phyloP scores from a whole-genome alignment of 2,113 vertebrate genomes.

The Alethe diademata region DNA sequence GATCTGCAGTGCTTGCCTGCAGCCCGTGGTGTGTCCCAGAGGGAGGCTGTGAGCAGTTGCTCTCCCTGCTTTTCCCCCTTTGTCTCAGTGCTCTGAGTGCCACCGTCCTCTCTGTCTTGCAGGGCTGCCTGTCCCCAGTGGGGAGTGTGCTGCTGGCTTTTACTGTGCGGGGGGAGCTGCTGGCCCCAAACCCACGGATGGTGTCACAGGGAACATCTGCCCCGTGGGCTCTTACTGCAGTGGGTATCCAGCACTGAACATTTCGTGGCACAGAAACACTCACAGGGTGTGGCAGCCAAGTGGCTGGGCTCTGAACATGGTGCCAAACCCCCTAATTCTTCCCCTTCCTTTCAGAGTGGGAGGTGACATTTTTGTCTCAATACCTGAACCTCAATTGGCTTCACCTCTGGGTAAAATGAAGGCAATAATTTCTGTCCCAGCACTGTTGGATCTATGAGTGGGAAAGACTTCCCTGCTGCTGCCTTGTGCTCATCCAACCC shows the following conservation, averaged over 20 bases:
- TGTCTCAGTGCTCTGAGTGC: neutral
- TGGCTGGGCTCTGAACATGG: neutral
- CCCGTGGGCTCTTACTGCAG: conserved; percentile 86
- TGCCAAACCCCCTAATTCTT: neutral
- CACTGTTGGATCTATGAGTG: neutral
- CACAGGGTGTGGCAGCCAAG: accelerated
- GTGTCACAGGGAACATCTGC: conserved; percentile 81
- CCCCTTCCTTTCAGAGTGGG: neutral
- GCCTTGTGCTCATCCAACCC: neutral
- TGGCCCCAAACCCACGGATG: conserved; percentile 79
- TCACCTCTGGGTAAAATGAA: neutral
- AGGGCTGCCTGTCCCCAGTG: conserved; percentile 84
- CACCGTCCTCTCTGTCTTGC: neutral
- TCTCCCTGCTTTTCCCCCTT: neutral
- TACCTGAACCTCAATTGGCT: neutral
- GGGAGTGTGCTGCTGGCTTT: conserved; percentile 85
- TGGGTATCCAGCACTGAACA: conserved; percentile 47
- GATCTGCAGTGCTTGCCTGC: neutral
- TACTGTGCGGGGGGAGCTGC: conserved; percentile 81
- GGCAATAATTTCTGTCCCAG: neutral
- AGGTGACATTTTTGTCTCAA: neutral
- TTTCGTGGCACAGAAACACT: neutral
- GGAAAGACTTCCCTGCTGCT: neutral
- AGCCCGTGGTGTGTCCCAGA: neutral
- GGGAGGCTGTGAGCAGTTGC: neutral